These are phyloP conservation scores for Cydia strobilella DNA, from an alignment of 1,140 invertebrate species.

Conservation along the genomic window DNA sequence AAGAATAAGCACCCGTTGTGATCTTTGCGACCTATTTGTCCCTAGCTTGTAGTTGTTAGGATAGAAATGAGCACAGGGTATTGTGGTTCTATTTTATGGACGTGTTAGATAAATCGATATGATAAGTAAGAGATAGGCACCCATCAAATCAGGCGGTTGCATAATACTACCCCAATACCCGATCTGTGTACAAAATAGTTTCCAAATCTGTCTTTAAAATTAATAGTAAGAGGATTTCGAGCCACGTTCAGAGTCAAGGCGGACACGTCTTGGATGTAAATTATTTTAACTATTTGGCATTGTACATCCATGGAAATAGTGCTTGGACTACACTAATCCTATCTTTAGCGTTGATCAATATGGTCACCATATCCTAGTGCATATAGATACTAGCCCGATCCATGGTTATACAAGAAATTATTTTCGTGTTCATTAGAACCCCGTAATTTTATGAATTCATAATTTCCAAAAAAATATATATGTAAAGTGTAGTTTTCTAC, in stretches of 20 bases:
- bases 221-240: slow-evolving; percentile 48
- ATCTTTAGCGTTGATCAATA: background rate
- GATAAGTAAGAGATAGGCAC: slow-evolving; percentile 59
- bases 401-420: background rate
- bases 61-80: slow-evolving; percentile 77
- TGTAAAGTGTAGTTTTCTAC: slow-evolving; percentile 25
- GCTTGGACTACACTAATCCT: background rate
- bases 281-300: background rate
- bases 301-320: background rate
- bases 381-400: too few relatives aligned
- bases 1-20: slow-evolving; percentile 60
- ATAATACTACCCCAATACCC: slow-evolving; percentile 79
- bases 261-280: slow-evolving; percentile 15
- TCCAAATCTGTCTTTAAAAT: slow-evolving; percentile 68
- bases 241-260: slow-evolving; percentile 50
- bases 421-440: background rate
- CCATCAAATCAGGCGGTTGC: slow-evolving; percentile 56
- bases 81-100: slow-evolving; percentile 78
- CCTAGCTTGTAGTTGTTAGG: slow-evolving; percentile 75
- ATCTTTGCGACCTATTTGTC: slow-evolving; percentile 75
- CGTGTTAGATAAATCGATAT: slow-evolving; percentile 67
- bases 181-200: slow-evolving; percentile 64
- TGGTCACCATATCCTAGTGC: background rate
- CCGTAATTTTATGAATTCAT: background rate
- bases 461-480: background rate